phyloP scores from a whole-genome alignment of 1,140 invertebrate species.

The Drosophila grimshawi region DNA sequence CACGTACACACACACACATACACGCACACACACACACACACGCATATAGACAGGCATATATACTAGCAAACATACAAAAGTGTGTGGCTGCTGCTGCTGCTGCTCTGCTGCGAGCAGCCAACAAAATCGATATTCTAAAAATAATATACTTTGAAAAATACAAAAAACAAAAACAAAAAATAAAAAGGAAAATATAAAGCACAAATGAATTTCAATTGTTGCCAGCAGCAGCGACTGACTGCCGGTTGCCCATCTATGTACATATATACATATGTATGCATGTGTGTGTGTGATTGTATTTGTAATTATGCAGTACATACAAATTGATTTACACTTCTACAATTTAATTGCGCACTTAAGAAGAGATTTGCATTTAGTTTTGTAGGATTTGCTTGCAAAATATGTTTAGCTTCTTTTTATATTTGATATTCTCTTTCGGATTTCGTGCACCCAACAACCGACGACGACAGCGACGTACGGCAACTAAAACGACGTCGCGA shows the following conservation, averaged over 20 bases:
- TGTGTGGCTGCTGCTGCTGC: slow-evolving; percentile 38
- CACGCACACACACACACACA: slow-evolving; percentile 31
- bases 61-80: slow-evolving; percentile 30
- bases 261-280: slow-evolving; percentile 2
- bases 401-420: slow-evolving; percentile 49
- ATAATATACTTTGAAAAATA: slow-evolving; percentile 80
- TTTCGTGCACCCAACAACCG: slow-evolving; percentile 77
- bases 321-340: slow-evolving; percentile 39
- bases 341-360: slow-evolving; percentile 61
- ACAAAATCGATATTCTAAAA: slow-evolving; percentile 84
- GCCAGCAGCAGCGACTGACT: slow-evolving; percentile 38
- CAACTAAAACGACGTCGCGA: slow-evolving; percentile 68
- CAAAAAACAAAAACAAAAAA: slow-evolving; percentile 52
- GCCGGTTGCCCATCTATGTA: slow-evolving; percentile 28
- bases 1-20: slow-evolving; percentile 22
- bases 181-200: slow-evolving; percentile 48
- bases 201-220: slow-evolving; percentile 74
- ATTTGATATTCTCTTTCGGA: slow-evolving; percentile 57
- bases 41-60: background rate
- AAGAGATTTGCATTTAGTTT: slow-evolving; percentile 60
- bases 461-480: slow-evolving; percentile 80
- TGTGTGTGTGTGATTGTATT: slow-evolving; percentile 3
- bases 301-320: slow-evolving; percentile 45
- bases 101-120: slow-evolving; percentile 54
- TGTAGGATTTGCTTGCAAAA: slow-evolving; percentile 37